Percentiles rank a stretch among this genome's conserved stretches.
phyloP scores from a whole-genome alignment of 2,113 vertebrate species.

The Eretmochelys imbricata region DNA sequence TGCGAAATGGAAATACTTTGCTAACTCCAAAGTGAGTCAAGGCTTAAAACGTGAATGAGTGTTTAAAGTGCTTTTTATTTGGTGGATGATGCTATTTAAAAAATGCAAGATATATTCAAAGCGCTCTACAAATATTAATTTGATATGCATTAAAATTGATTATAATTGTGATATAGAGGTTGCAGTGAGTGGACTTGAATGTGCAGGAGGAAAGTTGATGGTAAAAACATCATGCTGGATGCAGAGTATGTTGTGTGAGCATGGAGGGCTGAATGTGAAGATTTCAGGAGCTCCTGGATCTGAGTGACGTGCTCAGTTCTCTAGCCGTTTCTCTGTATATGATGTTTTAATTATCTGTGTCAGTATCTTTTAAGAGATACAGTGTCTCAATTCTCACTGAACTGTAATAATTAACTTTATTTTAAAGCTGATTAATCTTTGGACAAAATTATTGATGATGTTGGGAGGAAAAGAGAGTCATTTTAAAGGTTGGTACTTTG shows the following conservation, averaged over 20 bases:
- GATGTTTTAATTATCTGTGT: not conserved
- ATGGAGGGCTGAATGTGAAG: not conserved
- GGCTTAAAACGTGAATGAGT: not conserved
- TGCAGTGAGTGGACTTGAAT: not conserved
- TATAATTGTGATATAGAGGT: not conserved
- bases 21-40: not conserved
- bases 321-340: not conserved
- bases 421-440: not conserved
- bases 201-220: not conserved
- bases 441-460: not conserved
- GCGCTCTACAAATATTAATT: not conserved
- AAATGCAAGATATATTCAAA: not conserved
- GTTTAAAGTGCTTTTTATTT: not conserved
- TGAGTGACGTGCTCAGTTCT: not conserved
- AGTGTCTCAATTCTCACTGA: not conserved
- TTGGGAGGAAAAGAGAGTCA: not conserved
- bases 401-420: not conserved
- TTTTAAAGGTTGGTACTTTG: not conserved
- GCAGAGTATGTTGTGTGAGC: too few species aligned
- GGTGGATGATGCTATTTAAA: not conserved
- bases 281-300: not conserved
- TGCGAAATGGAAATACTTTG: not conserved
- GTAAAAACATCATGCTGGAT: too few species aligned
- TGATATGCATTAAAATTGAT: not conserved
- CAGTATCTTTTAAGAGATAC: not conserved